Percentiles rank a stretch among this genome's conserved stretches.
Conservation (phyloP, 2,888 invertebrate species). For the Cistogaster globosa region DNA sequence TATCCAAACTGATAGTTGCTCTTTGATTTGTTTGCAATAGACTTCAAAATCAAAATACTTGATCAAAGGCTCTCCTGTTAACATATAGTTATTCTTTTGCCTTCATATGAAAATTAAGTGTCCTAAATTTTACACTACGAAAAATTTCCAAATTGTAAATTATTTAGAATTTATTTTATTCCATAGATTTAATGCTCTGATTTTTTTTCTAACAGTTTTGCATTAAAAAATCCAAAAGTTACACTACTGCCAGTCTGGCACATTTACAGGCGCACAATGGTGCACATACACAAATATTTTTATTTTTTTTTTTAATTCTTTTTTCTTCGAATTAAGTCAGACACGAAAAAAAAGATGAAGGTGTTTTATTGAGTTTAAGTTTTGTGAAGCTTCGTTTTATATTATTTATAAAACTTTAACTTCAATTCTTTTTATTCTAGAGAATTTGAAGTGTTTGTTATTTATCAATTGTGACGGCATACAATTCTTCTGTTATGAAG, state of each 20-base stretch:
- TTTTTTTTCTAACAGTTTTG: slow-evolving; percentile 26
- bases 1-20: too few species aligned
- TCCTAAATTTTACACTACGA: slow-evolving; percentile 10
- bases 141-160: slow-evolving; percentile 12
- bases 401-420: slow-evolving; percentile 36
- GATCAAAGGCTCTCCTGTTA: too few species aligned
- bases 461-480: slow-evolving; percentile 68
- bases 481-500: slow-evolving; percentile 62
- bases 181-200: slow-evolving; percentile 42
- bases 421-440: slow-evolving; percentile 19
- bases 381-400: slow-evolving; percentile 41
- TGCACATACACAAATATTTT: slow-evolving; percentile 9
- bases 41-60: too few species aligned
- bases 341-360: slow-evolving; percentile 53
- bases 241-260: slow-evolving; percentile 18
- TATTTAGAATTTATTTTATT: slow-evolving; percentile 22
- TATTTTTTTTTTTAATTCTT: slow-evolving; percentile 12
- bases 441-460: slow-evolving; percentile 60
- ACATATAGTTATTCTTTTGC: too few species aligned
- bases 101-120: background rate
- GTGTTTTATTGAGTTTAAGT: slow-evolving; percentile 63
- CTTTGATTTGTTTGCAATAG: too few species aligned
- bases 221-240: slow-evolving; percentile 41
- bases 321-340: slow-evolving; percentile 37
- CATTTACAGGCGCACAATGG: slow-evolving; percentile 19